Conservation (phyloP, 2,113 vertebrate genomes). For the Cynopterus brachyotis region DNA sequence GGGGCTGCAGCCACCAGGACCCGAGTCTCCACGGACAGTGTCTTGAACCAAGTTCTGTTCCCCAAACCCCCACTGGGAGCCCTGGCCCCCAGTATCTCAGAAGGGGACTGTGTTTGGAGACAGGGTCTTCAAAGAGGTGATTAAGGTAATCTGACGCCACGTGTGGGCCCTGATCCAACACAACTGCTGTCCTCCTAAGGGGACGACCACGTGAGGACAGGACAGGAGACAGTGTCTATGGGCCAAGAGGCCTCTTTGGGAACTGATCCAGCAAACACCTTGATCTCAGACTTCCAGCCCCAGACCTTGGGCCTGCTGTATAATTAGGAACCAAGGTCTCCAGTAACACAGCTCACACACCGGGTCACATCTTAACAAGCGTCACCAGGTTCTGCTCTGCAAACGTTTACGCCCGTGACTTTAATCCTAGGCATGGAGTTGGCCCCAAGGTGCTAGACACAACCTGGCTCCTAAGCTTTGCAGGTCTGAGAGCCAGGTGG, state of each 20-base stretch:
- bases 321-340: too few relatives aligned
- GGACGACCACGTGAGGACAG: neutral
- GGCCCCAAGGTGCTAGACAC: neutral
- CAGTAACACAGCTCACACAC: neutral
- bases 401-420: neutral
- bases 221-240: accelerated
- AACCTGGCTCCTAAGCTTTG: neutral
- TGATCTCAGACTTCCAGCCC: neutral
- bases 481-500: neutral
- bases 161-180: neutral
- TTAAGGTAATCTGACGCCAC: neutral
- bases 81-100: neutral
- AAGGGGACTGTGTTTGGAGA: neutral
- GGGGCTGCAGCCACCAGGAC: neutral
- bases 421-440: too few relatives aligned
- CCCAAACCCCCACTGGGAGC: neutral
- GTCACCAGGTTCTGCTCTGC: neutral
- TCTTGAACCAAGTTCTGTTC: neutral
- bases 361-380: neutral
- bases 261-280: neutral
- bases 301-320: too few relatives aligned
- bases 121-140: neutral
- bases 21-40: too few relatives aligned
- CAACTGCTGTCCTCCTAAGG: neutral
- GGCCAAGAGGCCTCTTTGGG: neutral